A percentile compares a stretch with the other conserved stretches of the same genome.
Conservation (phyloP, 1,140 invertebrate genomes). For the Zaprionus davidi region DNA sequence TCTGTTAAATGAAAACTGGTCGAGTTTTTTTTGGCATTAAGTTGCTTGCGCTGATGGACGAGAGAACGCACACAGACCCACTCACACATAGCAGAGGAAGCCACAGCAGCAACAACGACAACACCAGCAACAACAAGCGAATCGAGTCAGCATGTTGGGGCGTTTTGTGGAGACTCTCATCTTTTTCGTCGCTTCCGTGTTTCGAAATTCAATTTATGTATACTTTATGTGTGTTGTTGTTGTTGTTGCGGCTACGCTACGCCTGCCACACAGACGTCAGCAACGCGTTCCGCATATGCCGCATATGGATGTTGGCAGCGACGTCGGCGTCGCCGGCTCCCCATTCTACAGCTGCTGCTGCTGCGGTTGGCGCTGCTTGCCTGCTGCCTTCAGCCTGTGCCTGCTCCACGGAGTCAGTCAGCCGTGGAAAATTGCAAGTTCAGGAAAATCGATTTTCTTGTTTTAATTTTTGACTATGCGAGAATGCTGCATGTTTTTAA, state of each 20-base stretch:
- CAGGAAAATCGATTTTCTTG: conserved; percentile 78
- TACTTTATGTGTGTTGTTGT: conserved; percentile 59
- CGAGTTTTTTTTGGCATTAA: conserved; percentile 42
- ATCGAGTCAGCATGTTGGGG: conserved; percentile 41
- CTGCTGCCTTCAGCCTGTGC: conserved; percentile 14
- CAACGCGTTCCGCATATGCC: conserved; percentile 44
- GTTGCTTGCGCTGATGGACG: conserved; percentile 38
- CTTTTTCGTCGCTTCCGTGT: conserved; percentile 67
- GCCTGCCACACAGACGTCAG: conserved; percentile 22
- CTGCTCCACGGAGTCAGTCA: conserved; percentile 61
- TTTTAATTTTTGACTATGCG: conserved; percentile 52
- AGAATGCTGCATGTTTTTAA: conserved; percentile 26
- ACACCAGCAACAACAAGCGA: conserved; percentile 39
- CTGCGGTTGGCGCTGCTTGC: conserved; percentile 16
- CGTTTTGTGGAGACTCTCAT: conserved; percentile 50
- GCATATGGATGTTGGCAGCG: conserved; percentile 31
- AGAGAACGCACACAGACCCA: conserved; percentile 18
- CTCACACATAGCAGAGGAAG: conserved; percentile 21
- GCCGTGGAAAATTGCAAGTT: conserved; percentile 75
- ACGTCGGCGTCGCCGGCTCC: conserved; percentile 29
- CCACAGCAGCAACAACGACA: conserved; percentile 55
- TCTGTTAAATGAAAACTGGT: conserved; percentile 71
- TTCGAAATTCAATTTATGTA: conserved; percentile 81
- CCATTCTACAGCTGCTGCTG: conserved; percentile 16
- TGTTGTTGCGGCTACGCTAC: conserved; percentile 8